Evolutionary conservation across 2,113 vertebrate species (phyloP).

Genomic region (Onychostruthus taczanowskii): DNA sequence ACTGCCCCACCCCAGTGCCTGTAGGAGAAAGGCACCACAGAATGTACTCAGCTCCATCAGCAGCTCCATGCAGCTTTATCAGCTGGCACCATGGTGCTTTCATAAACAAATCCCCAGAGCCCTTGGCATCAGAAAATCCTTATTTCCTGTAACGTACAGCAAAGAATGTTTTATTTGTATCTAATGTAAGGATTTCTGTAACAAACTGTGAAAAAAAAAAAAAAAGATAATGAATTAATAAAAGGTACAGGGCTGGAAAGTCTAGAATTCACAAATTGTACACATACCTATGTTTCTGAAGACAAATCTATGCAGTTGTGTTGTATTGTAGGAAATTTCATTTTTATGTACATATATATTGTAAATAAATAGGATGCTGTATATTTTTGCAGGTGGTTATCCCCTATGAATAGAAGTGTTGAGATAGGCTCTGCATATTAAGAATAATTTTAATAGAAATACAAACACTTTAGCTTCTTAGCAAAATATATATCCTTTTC

Average conservation of each 20-base stretch:
- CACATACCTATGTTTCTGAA: slow-evolving; percentile 64
- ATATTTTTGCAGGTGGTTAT: slow-evolving; percentile 83
- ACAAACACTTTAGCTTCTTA: slow-evolving; percentile 59
- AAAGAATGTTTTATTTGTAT: slow-evolving; percentile 62
- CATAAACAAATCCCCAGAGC: neutral
- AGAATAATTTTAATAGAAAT: slow-evolving; percentile 55
- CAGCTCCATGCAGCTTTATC: slow-evolving; percentile 12
- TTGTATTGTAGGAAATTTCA: slow-evolving; percentile 72
- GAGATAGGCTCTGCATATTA: slow-evolving; percentile 63
- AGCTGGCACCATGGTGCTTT: neutral
- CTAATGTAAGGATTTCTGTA: slow-evolving; percentile 57
- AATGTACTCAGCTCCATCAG: slow-evolving; percentile 39
- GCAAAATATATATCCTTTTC: slow-evolving; percentile 45
- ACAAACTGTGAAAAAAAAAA: slow-evolving; percentile 51
- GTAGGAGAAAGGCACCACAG: slow-evolving; percentile 36
- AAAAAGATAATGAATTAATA: slow-evolving; percentile 30
- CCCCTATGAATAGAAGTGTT: slow-evolving; percentile 63
- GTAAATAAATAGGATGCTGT: slow-evolving; percentile 83
- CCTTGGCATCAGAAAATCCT: slow-evolving; percentile 19
- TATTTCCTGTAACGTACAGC: slow-evolving; percentile 36
- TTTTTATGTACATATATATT: slow-evolving; percentile 73
- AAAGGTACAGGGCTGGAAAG: slow-evolving; percentile 45
- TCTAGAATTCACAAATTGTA: slow-evolving; percentile 38
- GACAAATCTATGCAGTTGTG: slow-evolving; percentile 79
- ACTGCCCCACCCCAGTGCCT: neutral